Evolutionary conservation across 2,797 vertebrate species (phyloP).

Genomic region (Onychomys torridus): DNA sequence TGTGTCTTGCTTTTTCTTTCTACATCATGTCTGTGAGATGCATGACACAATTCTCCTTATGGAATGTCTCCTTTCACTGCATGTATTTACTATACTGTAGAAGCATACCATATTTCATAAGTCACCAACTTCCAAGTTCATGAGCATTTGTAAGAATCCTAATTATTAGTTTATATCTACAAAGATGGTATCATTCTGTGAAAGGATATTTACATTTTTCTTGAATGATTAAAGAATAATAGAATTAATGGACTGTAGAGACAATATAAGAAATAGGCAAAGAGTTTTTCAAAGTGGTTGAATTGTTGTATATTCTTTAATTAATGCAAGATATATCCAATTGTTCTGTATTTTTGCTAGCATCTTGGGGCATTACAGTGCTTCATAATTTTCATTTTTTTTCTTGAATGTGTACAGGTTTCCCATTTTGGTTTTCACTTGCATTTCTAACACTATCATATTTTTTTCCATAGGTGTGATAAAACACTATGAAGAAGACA

Average conservation of each 20-base stretch:
- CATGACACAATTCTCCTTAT: not conserved
- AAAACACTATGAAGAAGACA: not conserved
- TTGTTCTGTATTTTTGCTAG: not conserved
- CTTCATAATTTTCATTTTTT: conserved; percentile 15
- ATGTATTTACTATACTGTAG: not conserved
- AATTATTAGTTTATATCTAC: conserved; percentile 26
- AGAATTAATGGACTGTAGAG: not conserved
- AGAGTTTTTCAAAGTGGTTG: conserved; percentile 24
- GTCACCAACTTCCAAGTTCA: not conserved
- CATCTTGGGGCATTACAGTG: not conserved
- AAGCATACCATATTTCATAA: not conserved
- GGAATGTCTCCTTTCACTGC: not conserved
- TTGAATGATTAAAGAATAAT: conserved; percentile 42
- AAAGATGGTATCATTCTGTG: conserved; percentile 27
- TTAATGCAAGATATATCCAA: not conserved
- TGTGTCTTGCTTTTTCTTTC: conserved; percentile 8
- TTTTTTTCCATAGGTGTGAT: not conserved
- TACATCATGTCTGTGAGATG: not conserved
- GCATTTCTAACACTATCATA: not conserved
- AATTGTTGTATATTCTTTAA: not conserved
- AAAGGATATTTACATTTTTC: conserved; percentile 46
- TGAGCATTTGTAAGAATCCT: not conserved
- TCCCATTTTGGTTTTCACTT: not conserved
- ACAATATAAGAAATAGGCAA: conserved; percentile 25
- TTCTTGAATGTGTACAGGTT: not conserved